Conservation (phyloP, 53 echinoderm and acorn worm genomes). For the Holothuria leucospilota region DNA sequence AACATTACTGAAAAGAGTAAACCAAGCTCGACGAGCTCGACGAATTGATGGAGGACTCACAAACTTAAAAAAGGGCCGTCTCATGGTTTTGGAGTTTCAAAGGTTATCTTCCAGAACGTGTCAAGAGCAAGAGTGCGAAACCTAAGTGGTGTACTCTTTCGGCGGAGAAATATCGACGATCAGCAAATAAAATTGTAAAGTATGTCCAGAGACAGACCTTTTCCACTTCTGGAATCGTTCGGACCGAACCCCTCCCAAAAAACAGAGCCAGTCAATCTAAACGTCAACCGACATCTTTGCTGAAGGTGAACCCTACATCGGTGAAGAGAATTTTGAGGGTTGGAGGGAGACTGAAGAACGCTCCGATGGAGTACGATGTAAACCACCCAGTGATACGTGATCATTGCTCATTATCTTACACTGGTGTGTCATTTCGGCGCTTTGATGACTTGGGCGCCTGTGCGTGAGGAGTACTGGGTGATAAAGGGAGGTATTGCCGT, state of each 20-base stretch:
- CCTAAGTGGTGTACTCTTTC: background rate
- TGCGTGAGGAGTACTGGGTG: slow-evolving; percentile 56
- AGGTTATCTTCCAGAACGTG: background rate
- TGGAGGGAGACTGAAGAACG: slow-evolving; percentile 52
- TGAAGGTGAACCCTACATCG: slow-evolving; percentile 25
- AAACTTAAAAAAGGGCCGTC: too few species aligned
- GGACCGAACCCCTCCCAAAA: too few species aligned
- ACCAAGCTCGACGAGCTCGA: too few species aligned
- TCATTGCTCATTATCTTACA: slow-evolving; percentile 14
- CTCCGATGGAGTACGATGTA: slow-evolving; percentile 26
- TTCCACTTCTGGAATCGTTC: background rate
- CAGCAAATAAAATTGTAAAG: slow-evolving; percentile 20
- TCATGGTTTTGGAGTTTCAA: too few species aligned
- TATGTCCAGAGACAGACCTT: slow-evolving; percentile 42
- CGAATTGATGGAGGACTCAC: too few species aligned
- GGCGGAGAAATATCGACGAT: slow-evolving; percentile 27
- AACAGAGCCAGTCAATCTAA: too few species aligned
- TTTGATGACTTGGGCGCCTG: slow-evolving; percentile 25
- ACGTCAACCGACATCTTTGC: too few species aligned
- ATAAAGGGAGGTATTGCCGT: slow-evolving; percentile 4
- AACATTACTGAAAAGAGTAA: too few species aligned
- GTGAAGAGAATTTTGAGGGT: slow-evolving; percentile 39
- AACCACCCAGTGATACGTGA: slow-evolving; percentile 34
- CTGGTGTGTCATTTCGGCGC: slow-evolving; percentile 37
- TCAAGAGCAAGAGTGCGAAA: background rate